Evolutionary conservation across 2,888 invertebrate genomes (phyloP), one percentile per base, ranked within the genome.

Genomic region (Timema podura): DNA sequence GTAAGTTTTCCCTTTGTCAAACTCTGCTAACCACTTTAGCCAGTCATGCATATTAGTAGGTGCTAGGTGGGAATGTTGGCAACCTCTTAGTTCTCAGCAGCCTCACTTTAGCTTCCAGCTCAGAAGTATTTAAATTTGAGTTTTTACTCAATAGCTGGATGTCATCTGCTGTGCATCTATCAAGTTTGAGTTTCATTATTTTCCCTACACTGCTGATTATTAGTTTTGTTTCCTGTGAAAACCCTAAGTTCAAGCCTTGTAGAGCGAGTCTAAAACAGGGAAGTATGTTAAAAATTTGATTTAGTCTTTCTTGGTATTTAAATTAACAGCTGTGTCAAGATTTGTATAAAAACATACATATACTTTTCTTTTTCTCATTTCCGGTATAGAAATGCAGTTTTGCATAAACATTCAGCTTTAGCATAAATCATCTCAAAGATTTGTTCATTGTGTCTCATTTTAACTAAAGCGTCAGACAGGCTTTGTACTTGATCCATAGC

Each of bases 231-330:
- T 54, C 54, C 54, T 54, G 54, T 13, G 54, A 54, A 54, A 54
- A 54, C 6, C 10, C 16, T 16, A 54, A 54, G 54, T 54, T 10
- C 11, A 54, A 54, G 6, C 54, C 6, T 54, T 54, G 54, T 54
- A 54, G 54, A 54, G 54, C 13, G 54, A 54, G 54, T 54, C 54
- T 54, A 54, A 54, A 54, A 54, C 11, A 7, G 54, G 54, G 6
- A 15, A 54, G 10, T 54, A 54, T 6, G 54, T 54, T 13, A 5
- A 54, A 16, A 54, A 54, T 16, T 54, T 54, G 2, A 54, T 8
- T 54, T 54, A 1, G n/a, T 54, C 5, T 54, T 54, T 54, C 54
- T 54, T 54, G n/a, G 10, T 54, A 8, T 13, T 54, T 7, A 54
- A 2, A 11, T n/a, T 7, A 54, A 16, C 54, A 54, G 54, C 54